These are phyloP conservation scores for Pomatorhinus ruficollis DNA, from an alignment of 2,113 vertebrate genomes.

Conservation along the genomic window DNA sequence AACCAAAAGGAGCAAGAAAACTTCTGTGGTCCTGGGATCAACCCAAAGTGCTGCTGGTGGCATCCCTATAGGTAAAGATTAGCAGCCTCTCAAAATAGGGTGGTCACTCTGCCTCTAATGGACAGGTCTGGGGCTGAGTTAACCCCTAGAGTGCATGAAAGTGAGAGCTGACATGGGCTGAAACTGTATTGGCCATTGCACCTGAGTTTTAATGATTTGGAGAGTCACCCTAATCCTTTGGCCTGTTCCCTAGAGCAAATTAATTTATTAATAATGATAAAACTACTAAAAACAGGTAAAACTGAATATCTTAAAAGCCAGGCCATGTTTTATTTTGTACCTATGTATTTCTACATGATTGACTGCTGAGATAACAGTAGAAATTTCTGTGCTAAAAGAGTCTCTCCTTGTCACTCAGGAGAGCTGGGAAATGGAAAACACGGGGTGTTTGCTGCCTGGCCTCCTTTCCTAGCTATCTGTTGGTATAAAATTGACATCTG, in stretches of 20 bases:
- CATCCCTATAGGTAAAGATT: background rate
- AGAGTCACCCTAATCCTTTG: background rate
- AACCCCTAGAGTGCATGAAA: background rate
- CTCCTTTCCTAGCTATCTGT: background rate
- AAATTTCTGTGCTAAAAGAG: background rate
- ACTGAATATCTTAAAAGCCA: background rate
- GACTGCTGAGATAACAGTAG: background rate
- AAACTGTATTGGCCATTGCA: fast-evolving
- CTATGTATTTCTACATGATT: background rate
- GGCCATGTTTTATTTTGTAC: background rate
- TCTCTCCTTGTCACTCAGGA: background rate
- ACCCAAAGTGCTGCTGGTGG: background rate
- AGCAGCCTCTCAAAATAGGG: background rate
- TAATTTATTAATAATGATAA: background rate
- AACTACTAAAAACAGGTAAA: background rate
- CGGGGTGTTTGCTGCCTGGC: background rate
- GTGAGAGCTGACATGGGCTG: background rate
- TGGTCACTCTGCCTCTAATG: background rate
- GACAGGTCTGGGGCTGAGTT: background rate
- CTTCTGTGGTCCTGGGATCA: background rate
- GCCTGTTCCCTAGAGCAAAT: background rate
- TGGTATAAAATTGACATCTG: background rate
- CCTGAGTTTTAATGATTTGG: background rate
- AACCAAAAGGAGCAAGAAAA: background rate
- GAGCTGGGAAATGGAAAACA: background rate